phyloP scores from a whole-genome alignment of 2,797 vertebrate genomes.

The Apogon talboti region DNA sequence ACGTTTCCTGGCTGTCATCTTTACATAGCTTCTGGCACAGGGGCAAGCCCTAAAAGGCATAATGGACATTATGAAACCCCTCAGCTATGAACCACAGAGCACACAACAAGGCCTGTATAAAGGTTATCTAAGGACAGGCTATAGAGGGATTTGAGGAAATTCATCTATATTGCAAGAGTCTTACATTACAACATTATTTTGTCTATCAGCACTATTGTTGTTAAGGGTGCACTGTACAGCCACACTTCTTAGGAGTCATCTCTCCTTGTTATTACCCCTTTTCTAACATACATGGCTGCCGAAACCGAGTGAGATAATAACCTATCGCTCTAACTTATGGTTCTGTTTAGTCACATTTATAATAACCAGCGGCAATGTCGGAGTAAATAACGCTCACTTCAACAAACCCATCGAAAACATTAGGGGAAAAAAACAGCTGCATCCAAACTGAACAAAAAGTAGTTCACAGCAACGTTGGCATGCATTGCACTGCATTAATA shows the following conservation, averaged over 20 bases:
- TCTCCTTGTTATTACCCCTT: background rate
- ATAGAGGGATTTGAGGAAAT: conserved; percentile 14
- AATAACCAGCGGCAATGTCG: conserved; percentile 5
- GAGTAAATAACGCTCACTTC: conserved; percentile 16
- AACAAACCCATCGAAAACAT: conserved; percentile 7
- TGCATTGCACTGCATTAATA: conserved; percentile 48
- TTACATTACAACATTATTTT: background rate
- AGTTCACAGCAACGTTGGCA: conserved; percentile 39
- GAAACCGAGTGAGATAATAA: conserved; percentile 7
- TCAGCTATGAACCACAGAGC: conserved; percentile 32
- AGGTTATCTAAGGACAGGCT: conserved; percentile 64
- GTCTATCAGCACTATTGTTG: background rate
- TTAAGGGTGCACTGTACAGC: background rate
- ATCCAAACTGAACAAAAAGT: conserved; percentile 35
- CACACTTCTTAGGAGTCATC: too few species aligned
- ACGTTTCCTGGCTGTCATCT: conserved; percentile 75
- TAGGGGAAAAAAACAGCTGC: conserved; percentile 1
- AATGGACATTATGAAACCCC: conserved; percentile 67
- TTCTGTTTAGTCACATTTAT: conserved; percentile 10
- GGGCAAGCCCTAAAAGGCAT: conserved; percentile 66
- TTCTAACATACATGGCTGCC: conserved; percentile 8
- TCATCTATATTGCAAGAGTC: conserved; percentile 3
- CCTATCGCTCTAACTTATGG: conserved; percentile 21
- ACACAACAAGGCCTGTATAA: conserved; percentile 37
- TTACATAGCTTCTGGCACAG: conserved; percentile 64